Evolutionary conservation across 2,797 vertebrate genomes (phyloP), one percentile per base, ranked within the genome.

Genomic region (Tamandua tetradactyla): DNA sequence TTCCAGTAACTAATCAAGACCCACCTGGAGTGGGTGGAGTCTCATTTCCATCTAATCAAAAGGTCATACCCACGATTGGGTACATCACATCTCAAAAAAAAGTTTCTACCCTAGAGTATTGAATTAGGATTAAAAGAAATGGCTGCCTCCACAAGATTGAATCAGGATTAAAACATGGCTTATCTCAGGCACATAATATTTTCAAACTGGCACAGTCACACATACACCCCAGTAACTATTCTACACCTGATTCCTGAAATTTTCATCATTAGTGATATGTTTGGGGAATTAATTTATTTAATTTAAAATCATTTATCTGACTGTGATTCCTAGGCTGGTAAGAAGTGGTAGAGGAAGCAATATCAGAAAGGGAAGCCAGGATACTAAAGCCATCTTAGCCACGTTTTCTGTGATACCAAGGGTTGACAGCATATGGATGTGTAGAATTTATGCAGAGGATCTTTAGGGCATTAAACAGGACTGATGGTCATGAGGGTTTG

Each of bases 201-300:
- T n/a, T n/a, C n/a, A n/a, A n/a, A n/a, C n/a, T n/a, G n/a, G n/a
- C n/a, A n/a, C n/a, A n/a, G n/a, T n/a, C n/a, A n/a, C n/a, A n/a
- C n/a, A n/a, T 87, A 32, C 22, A 40, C 5, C 6, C 22, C 93
- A 78, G 75, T 52, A 37, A 30, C n/a, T 55, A 27, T 52, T 83
- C 20, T 62, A 30, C 17, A 42, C 14, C 71, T 47, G 42, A 47
- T 74, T 47, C 71, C 66, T 95, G 23, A 83, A 90, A 57, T 86
- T 69, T 74, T 80, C 22, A 94, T 86, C 35, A 32, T 84, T 85
- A 84, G 40, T 87, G n/a, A 69, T 64, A 11, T 68, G 20, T 89
- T 91, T 75, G 1, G 57, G 13, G 40, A 20, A n/a, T 76, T 13
- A 79, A 30, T 91, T 37, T 30, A 42, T 79, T 87, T 84, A 23